Evolutionary conservation across 64 coral and sea anemone species (phyloP), one percentile per base, ranked within the genome.

Genomic region (Pocillopora verrucosa): DNA sequence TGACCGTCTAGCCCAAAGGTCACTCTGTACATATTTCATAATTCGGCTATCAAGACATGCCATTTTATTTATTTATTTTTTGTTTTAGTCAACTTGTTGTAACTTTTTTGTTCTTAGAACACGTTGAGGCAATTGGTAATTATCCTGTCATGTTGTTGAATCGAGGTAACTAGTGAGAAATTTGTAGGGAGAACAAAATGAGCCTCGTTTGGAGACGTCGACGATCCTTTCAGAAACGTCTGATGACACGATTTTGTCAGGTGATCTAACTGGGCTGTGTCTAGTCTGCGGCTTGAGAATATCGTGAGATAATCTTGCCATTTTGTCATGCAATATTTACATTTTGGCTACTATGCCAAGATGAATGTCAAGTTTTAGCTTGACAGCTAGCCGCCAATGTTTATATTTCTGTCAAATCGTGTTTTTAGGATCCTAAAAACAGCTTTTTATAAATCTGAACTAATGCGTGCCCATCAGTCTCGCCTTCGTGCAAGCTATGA

Each of bases 1-100:
- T 85, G 64, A 85, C 70, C 41, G 56, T 61, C 41, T 70, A 65
- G 36, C 62, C 62, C 81, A 58, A 56, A 64, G 81, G 81, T 84
- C 81, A 70, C 64, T 5, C 62, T 30, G 30, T 30, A 30, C 30
- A 30, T 30, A 30, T 30, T 30, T 30, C 30, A 30, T 30, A 30
- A 30, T 30, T 30, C 30, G 30, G 30, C 30, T 30, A 30, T 30
- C 30, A 30, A 30, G 30, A 30, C 0, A 30, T 30, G 30, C 30
- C 30, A 30, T 30, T 30, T 30, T 30, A 30, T 30, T 0, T 30
- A 30, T 30, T 30, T 63, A 20, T 57, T 57, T 72, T 15, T 20
- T 56, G 56, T 30, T 72, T 85, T 85, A 38, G 65, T 30, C 30
- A 30, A 30, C 70, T 22, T 51, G 38, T 35, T 22, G 20, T 56